Conservation (phyloP, 2,888 invertebrate genomes). For the Trissonchulus latispiculum region DNA sequence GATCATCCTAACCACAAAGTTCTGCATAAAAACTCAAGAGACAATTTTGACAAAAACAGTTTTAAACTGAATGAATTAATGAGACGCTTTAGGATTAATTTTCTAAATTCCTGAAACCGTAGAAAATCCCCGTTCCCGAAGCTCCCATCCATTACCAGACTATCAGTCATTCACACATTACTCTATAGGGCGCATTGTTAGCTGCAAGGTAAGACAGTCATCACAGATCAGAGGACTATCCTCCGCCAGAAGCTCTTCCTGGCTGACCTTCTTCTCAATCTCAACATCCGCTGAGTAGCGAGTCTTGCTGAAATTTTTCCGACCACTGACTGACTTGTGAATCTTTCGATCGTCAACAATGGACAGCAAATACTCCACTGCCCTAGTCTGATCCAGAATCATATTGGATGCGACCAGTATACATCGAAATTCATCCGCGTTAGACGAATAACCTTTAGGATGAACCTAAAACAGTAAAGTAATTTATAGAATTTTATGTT, state of each 20-base stretch:
- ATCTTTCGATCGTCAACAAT: constrained; percentile 44
- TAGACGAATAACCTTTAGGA: constrained; percentile 42
- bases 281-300: constrained; percentile 46
- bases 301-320: constrained; percentile 47
- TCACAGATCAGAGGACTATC: constrained; percentile 31
- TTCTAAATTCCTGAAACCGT: no score
- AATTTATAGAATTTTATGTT: no score
- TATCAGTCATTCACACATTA: no score
- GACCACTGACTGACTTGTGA: constrained; percentile 39
- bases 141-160: no score
- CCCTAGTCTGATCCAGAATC: constrained; percentile 44
- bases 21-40: no score
- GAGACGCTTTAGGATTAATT: no score
- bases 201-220: constrained; percentile 22
- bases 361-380: constrained; percentile 44
- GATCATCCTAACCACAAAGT: no score
- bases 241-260: constrained; percentile 34
- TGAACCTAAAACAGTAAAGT: constrained; percentile 30
- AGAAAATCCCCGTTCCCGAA: no score
- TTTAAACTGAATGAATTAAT: no score
- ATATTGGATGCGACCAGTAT: constrained; percentile 41
- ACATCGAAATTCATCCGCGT: constrained; percentile 41
- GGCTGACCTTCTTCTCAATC: constrained; percentile 45
- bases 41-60: no score
- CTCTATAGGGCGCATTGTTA: constrained; percentile 25